These are phyloP conservation scores for Bombyx huttoni DNA, from an alignment of 2,888 invertebrate species.

Conservation along the genomic window DNA sequence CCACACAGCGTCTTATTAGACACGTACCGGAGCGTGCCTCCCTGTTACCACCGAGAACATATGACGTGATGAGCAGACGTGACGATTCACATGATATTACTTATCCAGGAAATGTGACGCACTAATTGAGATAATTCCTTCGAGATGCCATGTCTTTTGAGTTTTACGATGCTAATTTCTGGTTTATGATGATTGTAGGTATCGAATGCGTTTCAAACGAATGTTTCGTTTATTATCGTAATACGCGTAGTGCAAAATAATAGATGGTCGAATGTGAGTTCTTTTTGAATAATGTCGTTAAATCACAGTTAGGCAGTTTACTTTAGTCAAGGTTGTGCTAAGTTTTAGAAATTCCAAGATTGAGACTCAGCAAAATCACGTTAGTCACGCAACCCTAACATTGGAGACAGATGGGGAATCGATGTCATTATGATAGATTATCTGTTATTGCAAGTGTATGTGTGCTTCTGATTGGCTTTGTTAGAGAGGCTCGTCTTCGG, in stretches of 20 bases:
- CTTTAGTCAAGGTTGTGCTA: not conserved
- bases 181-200: not conserved
- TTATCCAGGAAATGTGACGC: not conserved
- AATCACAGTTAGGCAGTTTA: no score
- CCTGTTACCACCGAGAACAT: slow-evolving; percentile 23
- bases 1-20: slow-evolving; percentile 58
- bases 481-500: slow-evolving; percentile 53
- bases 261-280: no score
- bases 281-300: no score
- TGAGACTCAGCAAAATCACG: slow-evolving; percentile 11
- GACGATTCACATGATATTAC: not conserved
- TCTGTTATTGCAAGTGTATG: slow-evolving; percentile 43
- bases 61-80: slow-evolving; percentile 25
- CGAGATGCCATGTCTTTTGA: not conserved
- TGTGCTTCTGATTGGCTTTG: slow-evolving; percentile 64
- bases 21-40: slow-evolving; percentile 52
- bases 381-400: slow-evolving; percentile 33
- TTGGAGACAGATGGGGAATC: slow-evolving; percentile 52
- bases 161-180: not conserved
- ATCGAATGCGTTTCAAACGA: not conserved
- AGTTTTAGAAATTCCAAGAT: not conserved
- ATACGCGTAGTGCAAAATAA: no score
- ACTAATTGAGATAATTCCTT: not conserved
- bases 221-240: no score
- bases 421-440: slow-evolving; percentile 70